Evolutionary conservation across 1,140 invertebrate genomes (phyloP).

Genomic region (Druon quercuslanigerum): DNA sequence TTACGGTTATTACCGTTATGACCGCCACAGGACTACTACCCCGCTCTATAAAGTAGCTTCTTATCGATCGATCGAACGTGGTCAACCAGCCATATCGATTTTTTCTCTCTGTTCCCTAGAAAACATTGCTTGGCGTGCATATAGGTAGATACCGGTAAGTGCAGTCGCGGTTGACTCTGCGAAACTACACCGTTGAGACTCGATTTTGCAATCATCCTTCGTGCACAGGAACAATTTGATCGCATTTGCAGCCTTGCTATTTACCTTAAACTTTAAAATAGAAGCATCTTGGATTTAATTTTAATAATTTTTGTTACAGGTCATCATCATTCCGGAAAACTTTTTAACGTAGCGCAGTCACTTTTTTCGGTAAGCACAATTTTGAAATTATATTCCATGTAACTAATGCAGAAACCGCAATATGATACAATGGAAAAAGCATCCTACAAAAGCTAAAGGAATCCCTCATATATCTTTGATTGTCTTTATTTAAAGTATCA

Average conservation of each 20-base stretch:
- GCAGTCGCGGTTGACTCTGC: constrained; percentile 42
- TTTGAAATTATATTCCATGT: neutral
- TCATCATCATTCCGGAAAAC: neutral
- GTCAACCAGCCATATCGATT: constrained; percentile 56
- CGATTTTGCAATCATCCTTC: constrained; percentile 48
- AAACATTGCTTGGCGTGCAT: constrained; percentile 47
- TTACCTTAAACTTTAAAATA: neutral
- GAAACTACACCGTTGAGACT: constrained; percentile 48
- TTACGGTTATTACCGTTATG: constrained; percentile 67
- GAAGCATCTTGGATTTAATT: neutral
- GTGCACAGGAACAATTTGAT: constrained; percentile 15
- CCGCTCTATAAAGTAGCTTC: constrained; percentile 58
- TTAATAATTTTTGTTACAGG: neutral
- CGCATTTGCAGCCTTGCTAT: neutral
- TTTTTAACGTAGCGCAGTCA: too few relatives aligned
- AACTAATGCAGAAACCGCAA: neutral
- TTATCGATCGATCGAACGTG: constrained; percentile 62
- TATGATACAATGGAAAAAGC: neutral
- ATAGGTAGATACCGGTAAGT: constrained; percentile 48
- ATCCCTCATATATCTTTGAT: neutral
- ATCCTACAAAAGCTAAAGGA: neutral
- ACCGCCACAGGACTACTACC: constrained; percentile 54
- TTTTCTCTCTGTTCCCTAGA: constrained; percentile 39
- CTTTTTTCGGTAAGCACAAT: neutral
- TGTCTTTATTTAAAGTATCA: constrained; percentile 20